phyloP scores from a whole-genome alignment of 2,797 vertebrate species.

The Kryptolebias ocellatus region DNA sequence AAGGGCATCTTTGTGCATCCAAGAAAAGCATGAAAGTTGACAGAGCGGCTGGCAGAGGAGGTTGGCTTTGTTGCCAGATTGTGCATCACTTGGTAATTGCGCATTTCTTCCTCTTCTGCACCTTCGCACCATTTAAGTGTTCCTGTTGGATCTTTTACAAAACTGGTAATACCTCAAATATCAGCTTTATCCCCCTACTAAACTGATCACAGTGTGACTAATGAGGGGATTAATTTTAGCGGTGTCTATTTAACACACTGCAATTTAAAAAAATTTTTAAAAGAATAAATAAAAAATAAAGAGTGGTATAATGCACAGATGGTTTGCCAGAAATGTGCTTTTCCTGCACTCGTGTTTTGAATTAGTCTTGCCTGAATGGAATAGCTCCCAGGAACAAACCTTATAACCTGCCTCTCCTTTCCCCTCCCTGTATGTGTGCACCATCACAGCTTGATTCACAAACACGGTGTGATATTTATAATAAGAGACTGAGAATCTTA shows the following conservation, averaged over 20 bases:
- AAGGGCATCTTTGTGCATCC: constrained; percentile 13
- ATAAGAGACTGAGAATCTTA: constrained; percentile 10
- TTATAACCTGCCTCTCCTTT: constrained; percentile 49
- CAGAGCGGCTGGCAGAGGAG: constrained; percentile 9
- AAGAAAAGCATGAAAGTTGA: constrained; percentile 28
- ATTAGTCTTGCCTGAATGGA: constrained; percentile 67
- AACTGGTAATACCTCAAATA: constrained; percentile 25
- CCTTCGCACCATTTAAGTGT: constrained; percentile 16
- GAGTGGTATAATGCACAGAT: constrained; percentile 59
- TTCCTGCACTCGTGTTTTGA: constrained; percentile 57
- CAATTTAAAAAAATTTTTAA: constrained; percentile 3
- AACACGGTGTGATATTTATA: constrained; percentile 40
- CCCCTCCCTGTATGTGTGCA: constrained; percentile 32
- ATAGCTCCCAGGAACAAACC: constrained; percentile 45
- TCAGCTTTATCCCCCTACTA: constrained; percentile 9
- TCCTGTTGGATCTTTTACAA: constrained; percentile 5
- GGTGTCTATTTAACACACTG: constrained; percentile 1
- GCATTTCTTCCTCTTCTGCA: constrained; percentile 17
- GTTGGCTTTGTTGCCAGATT: constrained; percentile 22
- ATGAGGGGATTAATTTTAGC: constrained; percentile 16
- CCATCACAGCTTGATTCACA: constrained; percentile 34
- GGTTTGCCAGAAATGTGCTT: constrained; percentile 58
- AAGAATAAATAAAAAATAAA: neutral
- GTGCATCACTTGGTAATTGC: constrained; percentile 14
- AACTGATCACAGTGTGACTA: constrained; percentile 17